Evolutionary conservation across 2,888 invertebrate genomes (phyloP).

Genomic region (Drosophila testacea): DNA sequence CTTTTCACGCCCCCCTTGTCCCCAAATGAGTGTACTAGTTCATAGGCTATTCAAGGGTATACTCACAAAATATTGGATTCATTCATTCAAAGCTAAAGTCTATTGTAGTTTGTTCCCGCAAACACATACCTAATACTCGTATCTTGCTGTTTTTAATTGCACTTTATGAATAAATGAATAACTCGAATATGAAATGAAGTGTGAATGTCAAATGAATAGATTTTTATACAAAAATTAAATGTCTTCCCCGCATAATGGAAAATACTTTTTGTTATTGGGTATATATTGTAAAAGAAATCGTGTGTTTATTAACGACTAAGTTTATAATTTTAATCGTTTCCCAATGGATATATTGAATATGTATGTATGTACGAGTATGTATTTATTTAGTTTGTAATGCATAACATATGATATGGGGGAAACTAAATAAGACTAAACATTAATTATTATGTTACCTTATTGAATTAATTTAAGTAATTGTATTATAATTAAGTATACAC

Average conservation of each 20-base stretch:
- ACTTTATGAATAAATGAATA: conserved; percentile 30
- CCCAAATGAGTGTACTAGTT: conserved; percentile 31
- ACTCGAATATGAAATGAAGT: conserved; percentile 7
- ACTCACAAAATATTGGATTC: conserved; percentile 14
- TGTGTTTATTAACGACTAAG: conserved; percentile 10
- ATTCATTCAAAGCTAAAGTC: conserved; percentile 18
- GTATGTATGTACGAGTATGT: conserved; percentile 8
- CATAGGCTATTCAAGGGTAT: conserved; percentile 11
- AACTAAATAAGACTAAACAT: conserved; percentile 59
- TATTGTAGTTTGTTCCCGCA: conserved; percentile 17
- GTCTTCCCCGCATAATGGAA: conserved; percentile 56
- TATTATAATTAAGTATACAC: conserved; percentile 26
- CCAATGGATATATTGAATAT: background rate
- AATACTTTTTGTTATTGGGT: conserved; percentile 39
- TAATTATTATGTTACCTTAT: conserved; percentile 47
- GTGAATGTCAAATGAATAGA: conserved; percentile 19
- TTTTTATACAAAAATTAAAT: conserved; percentile 57
- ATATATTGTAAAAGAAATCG: conserved; percentile 9
- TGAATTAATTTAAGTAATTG: conserved; percentile 28
- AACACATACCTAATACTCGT: conserved; percentile 24
- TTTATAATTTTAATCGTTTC: conserved; percentile 25
- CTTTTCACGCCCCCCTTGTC: conserved; percentile 16
- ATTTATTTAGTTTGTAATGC: conserved; percentile 26
- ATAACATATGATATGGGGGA: conserved; percentile 52
- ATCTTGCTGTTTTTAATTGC: conserved; percentile 46